Evolutionary conservation across 1,140 invertebrate species (phyloP).

Genomic region (Hylaeus volcanicus): DNA sequence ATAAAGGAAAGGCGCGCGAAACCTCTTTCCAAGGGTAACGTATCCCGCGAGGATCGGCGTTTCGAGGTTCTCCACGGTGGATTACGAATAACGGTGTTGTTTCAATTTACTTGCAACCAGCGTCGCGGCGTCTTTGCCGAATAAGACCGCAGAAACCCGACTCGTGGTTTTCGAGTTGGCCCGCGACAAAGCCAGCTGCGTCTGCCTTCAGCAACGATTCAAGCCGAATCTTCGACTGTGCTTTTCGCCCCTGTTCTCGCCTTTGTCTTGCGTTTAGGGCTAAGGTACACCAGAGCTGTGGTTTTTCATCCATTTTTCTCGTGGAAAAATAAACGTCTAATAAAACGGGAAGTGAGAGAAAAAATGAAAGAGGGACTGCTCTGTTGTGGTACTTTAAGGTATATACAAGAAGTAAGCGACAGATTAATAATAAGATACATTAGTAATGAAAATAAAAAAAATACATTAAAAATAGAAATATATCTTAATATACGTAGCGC

Average conservation of each 20-base stretch:
- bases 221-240: slow-evolving; percentile 29
- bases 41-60: slow-evolving; percentile 43
- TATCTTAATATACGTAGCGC: too few species aligned
- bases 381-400: too few species aligned
- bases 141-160: slow-evolving; percentile 34
- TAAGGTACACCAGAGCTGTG: background rate
- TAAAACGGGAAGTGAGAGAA: too few species aligned
- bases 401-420: too few species aligned
- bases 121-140: slow-evolving; percentile 41
- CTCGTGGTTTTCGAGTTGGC: slow-evolving; percentile 52
- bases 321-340: too few species aligned
- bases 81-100: slow-evolving; percentile 59
- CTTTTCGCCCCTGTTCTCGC: background rate
- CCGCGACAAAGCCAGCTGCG: slow-evolving; percentile 49
- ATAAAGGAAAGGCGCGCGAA: background rate
- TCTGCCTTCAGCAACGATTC: slow-evolving; percentile 53
- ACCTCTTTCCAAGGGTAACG: slow-evolving; percentile 48
- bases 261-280: background rate
- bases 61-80: slow-evolving; percentile 2
- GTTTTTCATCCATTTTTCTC: too few species aligned
- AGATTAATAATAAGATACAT: too few species aligned
- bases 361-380: too few species aligned
- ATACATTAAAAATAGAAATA: too few species aligned
- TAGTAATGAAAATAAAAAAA: too few species aligned
- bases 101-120: slow-evolving; percentile 59